These are phyloP conservation scores for Pteronura brasiliensis DNA, from an alignment of 2,113 vertebrate genomes.

Conservation along the genomic window DNA sequence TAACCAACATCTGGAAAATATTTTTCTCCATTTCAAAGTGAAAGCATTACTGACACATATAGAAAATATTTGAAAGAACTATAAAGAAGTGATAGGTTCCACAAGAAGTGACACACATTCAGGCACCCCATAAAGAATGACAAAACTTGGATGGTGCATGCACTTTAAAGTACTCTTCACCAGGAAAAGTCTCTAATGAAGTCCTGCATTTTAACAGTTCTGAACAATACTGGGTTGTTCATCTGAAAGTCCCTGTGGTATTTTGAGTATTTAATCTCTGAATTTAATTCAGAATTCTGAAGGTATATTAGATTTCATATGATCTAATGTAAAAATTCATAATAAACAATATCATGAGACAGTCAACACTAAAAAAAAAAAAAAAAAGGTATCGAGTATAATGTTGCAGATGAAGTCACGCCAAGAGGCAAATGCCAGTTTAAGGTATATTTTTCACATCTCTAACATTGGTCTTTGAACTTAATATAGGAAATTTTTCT, in stretches of 20 bases:
- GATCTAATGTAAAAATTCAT: background rate
- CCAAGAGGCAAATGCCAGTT: background rate
- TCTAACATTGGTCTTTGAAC: background rate
- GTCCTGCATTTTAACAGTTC: background rate
- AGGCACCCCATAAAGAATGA: background rate
- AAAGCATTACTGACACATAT: background rate
- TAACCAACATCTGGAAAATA: background rate
- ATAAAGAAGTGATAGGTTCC: background rate
- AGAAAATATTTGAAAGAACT: constrained; percentile 30
- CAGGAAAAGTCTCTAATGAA: background rate
- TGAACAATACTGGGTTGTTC: background rate
- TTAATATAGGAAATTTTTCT: background rate
- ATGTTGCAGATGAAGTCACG: background rate
- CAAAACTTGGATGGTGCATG: background rate
- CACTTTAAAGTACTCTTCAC: background rate
- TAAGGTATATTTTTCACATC: background rate
- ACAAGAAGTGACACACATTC: background rate
- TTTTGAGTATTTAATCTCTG: background rate
- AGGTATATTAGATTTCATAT: background rate
- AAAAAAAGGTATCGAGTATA: background rate
- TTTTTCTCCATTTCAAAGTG: constrained; percentile 14
- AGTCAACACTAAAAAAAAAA: background rate
- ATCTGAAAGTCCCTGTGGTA: background rate
- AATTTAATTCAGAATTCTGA: constrained; percentile 14
- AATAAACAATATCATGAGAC: background rate